Percentiles rank a stretch among this genome's conserved stretches.
phyloP scores from a whole-genome alignment of 2,888 invertebrate species.

The Rhopalosiphum nymphaeae region DNA sequence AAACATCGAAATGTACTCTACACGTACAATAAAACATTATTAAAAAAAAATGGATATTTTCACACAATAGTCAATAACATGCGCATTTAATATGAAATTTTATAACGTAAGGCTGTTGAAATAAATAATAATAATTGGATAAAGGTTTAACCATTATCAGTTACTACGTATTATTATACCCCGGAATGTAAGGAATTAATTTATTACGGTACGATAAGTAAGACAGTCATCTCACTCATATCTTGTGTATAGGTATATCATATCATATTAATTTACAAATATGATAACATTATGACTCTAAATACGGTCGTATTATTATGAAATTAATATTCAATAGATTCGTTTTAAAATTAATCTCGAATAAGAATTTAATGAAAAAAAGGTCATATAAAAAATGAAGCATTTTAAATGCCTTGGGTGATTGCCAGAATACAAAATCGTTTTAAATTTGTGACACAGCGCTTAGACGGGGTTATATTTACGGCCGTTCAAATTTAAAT shows the following conservation, averaged over 20 bases:
- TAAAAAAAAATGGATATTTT: not conserved
- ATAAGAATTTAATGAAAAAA: slow-evolving; percentile 17
- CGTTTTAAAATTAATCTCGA: slow-evolving; percentile 16
- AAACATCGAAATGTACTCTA: not conserved
- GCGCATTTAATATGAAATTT: not conserved
- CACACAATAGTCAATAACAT: not conserved
- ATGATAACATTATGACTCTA: not conserved
- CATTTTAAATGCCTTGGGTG: slow-evolving; percentile 20
- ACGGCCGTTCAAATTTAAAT: slow-evolving; percentile 15
- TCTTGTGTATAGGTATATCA: not conserved
- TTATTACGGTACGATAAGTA: not conserved
- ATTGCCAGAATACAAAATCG: slow-evolving; percentile 17
- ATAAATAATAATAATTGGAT: not conserved
- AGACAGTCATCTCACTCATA: too few relatives aligned
- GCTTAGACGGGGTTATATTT: slow-evolving; percentile 20
- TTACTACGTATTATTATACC: not conserved
- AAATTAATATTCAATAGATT: not conserved
- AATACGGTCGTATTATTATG: not conserved
- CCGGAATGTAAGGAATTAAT: not conserved
- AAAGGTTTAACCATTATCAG: not conserved
- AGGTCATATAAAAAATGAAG: slow-evolving; percentile 19
- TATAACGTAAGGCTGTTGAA: not conserved
- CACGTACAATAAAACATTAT: not conserved
- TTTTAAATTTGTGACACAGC: slow-evolving; percentile 17
- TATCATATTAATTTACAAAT: not conserved